These are phyloP conservation scores for Diadegma fenestrale DNA, from an alignment of 2,888 invertebrate species.

Conservation along the genomic window DNA sequence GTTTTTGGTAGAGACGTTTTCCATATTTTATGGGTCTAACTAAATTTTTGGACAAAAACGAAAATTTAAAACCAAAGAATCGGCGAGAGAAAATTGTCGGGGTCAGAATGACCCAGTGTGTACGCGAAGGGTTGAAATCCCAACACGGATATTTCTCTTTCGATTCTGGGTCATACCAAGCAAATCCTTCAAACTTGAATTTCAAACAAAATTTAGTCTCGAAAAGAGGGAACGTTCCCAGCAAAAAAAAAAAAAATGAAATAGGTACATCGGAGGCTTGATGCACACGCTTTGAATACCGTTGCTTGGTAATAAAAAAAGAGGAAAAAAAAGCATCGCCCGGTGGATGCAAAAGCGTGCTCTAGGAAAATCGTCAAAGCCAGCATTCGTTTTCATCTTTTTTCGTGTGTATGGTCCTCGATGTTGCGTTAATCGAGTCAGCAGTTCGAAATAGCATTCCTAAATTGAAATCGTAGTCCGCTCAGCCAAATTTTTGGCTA, in stretches of 20 bases:
- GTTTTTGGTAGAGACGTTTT: too few relatives aligned
- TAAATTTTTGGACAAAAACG: too few relatives aligned
- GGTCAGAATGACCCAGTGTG: too few relatives aligned
- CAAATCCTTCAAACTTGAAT: conserved; percentile 10
- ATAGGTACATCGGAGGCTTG: conserved; percentile 21
- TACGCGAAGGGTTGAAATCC: too few relatives aligned
- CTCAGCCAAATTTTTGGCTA: conserved; percentile 52
- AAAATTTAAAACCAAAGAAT: too few relatives aligned
- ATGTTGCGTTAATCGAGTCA: conserved; percentile 68
- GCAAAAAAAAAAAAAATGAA: conserved; percentile 35
- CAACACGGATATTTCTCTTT: background rate
- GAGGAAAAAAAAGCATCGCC: background rate
- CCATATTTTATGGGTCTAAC: too few relatives aligned
- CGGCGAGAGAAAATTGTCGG: too few relatives aligned
- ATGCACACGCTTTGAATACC: conserved; percentile 22
- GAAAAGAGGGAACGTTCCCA: conserved; percentile 3
- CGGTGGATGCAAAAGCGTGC: background rate
- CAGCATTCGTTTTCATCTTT: conserved; percentile 16
- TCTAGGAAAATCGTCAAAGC: conserved; percentile 29
- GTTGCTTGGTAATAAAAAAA: background rate
- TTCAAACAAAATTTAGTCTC: conserved; percentile 12
- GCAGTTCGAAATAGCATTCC: conserved; percentile 68
- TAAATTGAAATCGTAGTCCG: conserved; percentile 67
- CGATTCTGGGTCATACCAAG: background rate
- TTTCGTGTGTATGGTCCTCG: conserved; percentile 45